Evolutionary conservation across 2,797 vertebrate species (phyloP).

Genomic region (Siniperca obscura): DNA sequence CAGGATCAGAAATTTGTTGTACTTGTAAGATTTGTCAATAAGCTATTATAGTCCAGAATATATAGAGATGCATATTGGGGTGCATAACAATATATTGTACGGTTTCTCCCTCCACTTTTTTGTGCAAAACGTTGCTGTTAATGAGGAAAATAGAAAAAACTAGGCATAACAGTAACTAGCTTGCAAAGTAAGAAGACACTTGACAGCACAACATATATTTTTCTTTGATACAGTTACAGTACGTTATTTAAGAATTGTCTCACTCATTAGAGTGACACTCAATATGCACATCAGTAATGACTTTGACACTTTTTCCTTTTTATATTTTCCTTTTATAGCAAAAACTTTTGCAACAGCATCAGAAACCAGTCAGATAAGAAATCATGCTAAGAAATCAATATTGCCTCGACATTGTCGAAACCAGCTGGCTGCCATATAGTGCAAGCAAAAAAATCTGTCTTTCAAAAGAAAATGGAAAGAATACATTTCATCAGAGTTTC

Average conservation of each 20-base stretch:
- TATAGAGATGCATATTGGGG: not conserved
- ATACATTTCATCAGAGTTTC: constrained; percentile 49
- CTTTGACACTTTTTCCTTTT: not conserved
- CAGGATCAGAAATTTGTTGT: not conserved
- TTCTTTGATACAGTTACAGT: not conserved
- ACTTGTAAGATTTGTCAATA: not conserved
- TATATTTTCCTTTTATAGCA: no score
- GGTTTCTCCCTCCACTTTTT: not conserved
- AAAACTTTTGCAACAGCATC: not conserved
- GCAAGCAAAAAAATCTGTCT: not conserved
- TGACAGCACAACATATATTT: not conserved
- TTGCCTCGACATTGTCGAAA: not conserved
- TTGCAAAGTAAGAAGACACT: not conserved
- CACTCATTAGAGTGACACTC: not conserved
- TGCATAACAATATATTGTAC: not conserved
- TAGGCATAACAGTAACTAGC: not conserved
- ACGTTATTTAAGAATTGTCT: no score
- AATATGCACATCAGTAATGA: not conserved
- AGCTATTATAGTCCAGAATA: not conserved
- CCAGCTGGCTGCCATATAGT: not conserved
- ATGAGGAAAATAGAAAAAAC: constrained; percentile 3
- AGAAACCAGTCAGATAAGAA: constrained; percentile 14
- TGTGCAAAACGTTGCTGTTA: constrained; percentile 1
- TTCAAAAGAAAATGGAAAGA: constrained; percentile 13
- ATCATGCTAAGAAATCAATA: not conserved